Percentiles rank a stretch among this genome's conserved stretches.
Evolutionary conservation across 2,113 vertebrate genomes (phyloP).

Genomic region (Catharus minimus): DNA sequence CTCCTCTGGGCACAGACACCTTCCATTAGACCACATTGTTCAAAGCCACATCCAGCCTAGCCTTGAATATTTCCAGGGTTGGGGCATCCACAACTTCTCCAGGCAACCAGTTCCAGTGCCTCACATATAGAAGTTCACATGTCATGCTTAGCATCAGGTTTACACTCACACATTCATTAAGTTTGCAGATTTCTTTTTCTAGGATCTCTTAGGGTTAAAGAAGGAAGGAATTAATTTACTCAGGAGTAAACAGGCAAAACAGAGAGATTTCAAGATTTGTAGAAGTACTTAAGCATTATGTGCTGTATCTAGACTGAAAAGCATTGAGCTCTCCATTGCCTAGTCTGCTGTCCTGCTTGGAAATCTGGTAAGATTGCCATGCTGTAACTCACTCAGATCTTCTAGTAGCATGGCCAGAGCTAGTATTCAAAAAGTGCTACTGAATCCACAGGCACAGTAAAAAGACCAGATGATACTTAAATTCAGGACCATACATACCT

Average conservation of each 20-base stretch:
- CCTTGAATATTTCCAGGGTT: background rate
- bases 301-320: background rate
- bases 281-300: background rate
- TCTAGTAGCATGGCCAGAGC: background rate
- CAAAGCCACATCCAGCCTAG: background rate
- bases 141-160: background rate
- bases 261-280: background rate
- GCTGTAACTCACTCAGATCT: background rate
- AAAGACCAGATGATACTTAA: background rate
- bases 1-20: accelerated
- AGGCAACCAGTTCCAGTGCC: background rate
- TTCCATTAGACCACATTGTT: background rate
- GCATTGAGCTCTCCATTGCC: background rate
- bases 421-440: background rate
- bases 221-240: background rate
- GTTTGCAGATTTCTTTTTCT: background rate
- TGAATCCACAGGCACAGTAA: background rate
- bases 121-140: background rate
- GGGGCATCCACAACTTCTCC: background rate
- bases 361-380: background rate
- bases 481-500: background rate
- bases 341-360: background rate
- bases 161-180: background rate
- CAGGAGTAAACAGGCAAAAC: background rate
- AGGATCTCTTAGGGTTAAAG: background rate